Conservation (phyloP, 2,113 vertebrate genomes). For the Mormoops blainvillei region DNA sequence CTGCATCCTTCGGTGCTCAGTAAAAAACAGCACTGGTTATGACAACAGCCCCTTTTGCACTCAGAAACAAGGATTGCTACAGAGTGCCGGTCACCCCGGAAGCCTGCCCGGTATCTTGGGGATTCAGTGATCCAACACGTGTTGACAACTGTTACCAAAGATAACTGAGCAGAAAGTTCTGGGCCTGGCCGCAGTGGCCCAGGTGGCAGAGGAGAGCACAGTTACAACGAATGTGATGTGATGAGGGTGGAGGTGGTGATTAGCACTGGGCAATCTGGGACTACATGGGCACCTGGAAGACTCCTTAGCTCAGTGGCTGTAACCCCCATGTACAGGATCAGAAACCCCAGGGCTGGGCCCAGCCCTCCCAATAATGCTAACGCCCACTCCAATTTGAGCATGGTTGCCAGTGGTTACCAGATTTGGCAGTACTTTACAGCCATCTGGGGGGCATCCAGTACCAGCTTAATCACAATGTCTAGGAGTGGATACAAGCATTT, state of each 20-base stretch:
- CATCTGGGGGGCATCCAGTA: background rate
- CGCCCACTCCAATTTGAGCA: background rate
- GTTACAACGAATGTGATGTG: background rate
- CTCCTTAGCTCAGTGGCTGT: background rate
- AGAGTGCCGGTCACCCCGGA: fast-evolving
- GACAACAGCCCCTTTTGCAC: background rate
- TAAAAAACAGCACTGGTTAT: background rate
- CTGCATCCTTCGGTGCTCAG: background rate
- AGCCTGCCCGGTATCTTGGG: background rate
- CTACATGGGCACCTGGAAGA: background rate
- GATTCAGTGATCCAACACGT: background rate
- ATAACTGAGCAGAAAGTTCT: background rate
- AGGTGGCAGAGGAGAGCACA: background rate
- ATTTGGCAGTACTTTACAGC: background rate
- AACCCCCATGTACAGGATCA: background rate
- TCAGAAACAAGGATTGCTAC: background rate
- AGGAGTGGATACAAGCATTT: background rate
- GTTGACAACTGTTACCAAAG: background rate
- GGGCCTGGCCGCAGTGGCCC: background rate
- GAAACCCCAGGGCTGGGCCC: background rate
- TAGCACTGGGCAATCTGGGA: background rate
- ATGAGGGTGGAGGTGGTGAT: background rate
- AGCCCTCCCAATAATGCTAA: background rate
- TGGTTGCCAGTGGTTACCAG: background rate
- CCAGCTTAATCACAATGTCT: background rate